A percentile compares a stretch with the other conserved stretches of the same genome.
Conservation (phyloP, 1,140 invertebrate genomes). For the Nephotettix cincticeps region DNA sequence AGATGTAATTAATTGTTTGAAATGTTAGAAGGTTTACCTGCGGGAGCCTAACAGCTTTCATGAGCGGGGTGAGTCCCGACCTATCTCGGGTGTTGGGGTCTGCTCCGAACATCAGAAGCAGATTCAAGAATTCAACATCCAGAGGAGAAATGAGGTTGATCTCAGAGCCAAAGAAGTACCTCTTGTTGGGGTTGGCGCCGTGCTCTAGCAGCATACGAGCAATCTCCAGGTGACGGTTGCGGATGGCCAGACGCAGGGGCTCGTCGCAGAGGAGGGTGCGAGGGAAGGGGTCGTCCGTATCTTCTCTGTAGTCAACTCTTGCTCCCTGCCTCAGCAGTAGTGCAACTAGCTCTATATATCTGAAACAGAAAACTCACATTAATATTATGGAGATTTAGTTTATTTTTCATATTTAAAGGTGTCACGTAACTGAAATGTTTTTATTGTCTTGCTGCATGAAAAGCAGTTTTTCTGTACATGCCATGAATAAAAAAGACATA, state of each 20-base stretch:
- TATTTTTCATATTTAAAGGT: too few relatives aligned
- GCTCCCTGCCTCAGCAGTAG: slow-evolving; percentile 77
- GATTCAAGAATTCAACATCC: slow-evolving; percentile 77
- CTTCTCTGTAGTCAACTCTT: slow-evolving; percentile 72
- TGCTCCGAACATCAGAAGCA: slow-evolving; percentile 80
- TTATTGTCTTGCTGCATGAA: too few relatives aligned
- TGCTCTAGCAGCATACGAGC: slow-evolving; percentile 63
- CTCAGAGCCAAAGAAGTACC: slow-evolving; percentile 87
- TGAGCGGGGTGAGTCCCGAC: slow-evolving; percentile 80
- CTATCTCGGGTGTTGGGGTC: slow-evolving; percentile 83
- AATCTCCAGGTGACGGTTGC: slow-evolving; percentile 77
- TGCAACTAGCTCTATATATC: slow-evolving; percentile 68
- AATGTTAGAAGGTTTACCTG: slow-evolving; percentile 55
- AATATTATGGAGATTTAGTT: too few relatives aligned
- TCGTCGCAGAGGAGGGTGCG: slow-evolving; percentile 76
- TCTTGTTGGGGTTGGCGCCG: slow-evolving; percentile 73
- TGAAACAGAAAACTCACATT: too few relatives aligned
- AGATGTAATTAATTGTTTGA: too few relatives aligned
- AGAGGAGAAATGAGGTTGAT: slow-evolving; percentile 78
- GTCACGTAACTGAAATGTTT: too few relatives aligned
- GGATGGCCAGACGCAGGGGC: slow-evolving; percentile 76
- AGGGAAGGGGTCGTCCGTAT: slow-evolving; percentile 53
- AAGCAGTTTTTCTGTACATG: too few relatives aligned
- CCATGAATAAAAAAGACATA: too few relatives aligned
- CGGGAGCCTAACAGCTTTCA: slow-evolving; percentile 79